A percentile compares a stretch with the other conserved stretches of the same genome.
phyloP scores from a whole-genome alignment of 2,797 vertebrate species.

The Pelobates cultripes region DNA sequence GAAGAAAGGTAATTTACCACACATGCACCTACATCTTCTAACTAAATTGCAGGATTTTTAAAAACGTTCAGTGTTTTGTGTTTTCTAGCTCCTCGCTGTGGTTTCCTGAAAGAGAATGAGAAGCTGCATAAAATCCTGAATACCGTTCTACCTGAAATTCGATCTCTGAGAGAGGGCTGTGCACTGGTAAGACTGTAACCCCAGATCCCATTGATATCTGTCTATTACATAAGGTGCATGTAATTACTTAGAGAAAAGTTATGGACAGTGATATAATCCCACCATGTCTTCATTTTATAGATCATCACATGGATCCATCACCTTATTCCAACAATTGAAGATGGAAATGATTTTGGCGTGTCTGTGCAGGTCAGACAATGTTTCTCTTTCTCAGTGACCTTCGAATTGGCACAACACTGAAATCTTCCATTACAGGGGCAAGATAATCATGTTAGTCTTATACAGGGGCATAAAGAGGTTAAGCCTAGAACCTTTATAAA shows the following conservation, averaged over 20 bases:
- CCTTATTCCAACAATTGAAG: conserved; percentile 89
- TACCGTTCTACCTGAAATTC: conserved; percentile 83
- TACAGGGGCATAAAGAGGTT: too few relatives aligned
- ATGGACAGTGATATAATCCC: neutral
- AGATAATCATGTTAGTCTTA: too few relatives aligned
- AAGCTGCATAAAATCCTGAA: conserved; percentile 74
- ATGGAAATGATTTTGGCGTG: conserved; percentile 92
- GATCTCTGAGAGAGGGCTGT: conserved; percentile 81
- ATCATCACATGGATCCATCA: conserved; percentile 84
- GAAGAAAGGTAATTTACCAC: conserved; percentile 70
- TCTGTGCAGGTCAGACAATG: conserved; percentile 83
- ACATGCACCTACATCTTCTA: too few relatives aligned
- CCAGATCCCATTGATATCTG: neutral
- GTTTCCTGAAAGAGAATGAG: conserved; percentile 85
- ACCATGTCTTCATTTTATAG: conserved; percentile 49
- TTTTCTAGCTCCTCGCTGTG: conserved; percentile 81
- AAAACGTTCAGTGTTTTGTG: neutral
- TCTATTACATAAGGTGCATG: neutral
- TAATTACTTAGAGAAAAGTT: neutral
- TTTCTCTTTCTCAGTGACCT: too few relatives aligned
- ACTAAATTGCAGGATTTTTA: too few relatives aligned
- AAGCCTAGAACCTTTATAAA: too few relatives aligned
- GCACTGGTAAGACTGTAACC: conserved; percentile 72
- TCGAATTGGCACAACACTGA: too few relatives aligned
- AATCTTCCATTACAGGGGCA: too few relatives aligned